Base-by-base conservation (phyloP, 2,113 vertebrate genomes). In the Axis porcinus region DNA sequence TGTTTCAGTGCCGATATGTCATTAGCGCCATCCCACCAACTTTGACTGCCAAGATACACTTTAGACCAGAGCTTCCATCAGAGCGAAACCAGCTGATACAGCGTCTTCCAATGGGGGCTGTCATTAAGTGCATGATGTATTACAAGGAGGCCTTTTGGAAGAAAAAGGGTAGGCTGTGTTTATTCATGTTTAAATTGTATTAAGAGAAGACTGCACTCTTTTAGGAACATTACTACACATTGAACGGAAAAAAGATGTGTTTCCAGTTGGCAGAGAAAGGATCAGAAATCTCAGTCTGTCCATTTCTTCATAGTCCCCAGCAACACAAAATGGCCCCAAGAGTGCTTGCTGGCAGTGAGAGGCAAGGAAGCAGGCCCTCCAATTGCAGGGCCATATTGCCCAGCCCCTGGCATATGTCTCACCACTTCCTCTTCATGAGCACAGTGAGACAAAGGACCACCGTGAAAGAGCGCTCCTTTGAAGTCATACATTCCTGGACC, bases 71-170 rank as follows among this genome's bases (percentile, higher is more conserved):
- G 84, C 98, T 99, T 91, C 99, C 99, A 0, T 70, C 99, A 2
- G 98, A 99, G 74, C 99, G 99, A 98, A 99, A 99, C 97, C 99
- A 99, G 98, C 98, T 99, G 98, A 99, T 99, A 97, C 98, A 99
- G 54, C 99, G 99, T 28, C 98, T 99, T 91, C 99, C 99, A 57
- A 99, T 99, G 99, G 99, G 99, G 17, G 99, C 99, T 30, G 98
- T 99, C 98, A 99, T 99, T 98, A 99, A 99, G 97, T 99, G 99
- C 98, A 99, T 99, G 99, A 98, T 99, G 95, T 99, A 99, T 99
- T 99, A 99, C 99, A 99, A 96, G 60, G 99, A 99, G 95, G 99
- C 99, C 98, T 99, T 99, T 98, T 99, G 99, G 99, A 99, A 98
- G 98, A 99, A 99, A 94, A 99, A 99, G 58, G 99, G 99, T 99